Conservation (phyloP, 2,113 vertebrate genomes). For the Hippocampus barbouri region DNA sequence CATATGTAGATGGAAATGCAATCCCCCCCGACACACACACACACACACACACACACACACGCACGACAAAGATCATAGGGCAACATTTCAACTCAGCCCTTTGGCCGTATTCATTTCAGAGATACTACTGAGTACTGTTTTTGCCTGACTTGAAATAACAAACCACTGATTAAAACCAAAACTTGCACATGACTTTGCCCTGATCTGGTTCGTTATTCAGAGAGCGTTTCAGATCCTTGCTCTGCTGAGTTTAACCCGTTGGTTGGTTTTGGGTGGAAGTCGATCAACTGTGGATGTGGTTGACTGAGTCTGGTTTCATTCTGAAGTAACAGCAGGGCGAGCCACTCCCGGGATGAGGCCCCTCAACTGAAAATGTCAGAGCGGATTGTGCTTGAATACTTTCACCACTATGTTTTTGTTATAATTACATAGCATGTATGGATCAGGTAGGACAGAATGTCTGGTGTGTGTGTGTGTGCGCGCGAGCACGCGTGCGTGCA, state of each 20-base stretch:
- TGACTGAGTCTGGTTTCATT: constrained; percentile 50
- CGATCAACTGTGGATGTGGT: constrained; percentile 27
- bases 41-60: not conserved
- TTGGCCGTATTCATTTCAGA: not conserved
- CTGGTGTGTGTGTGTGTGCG: no score
- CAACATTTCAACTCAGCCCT: not conserved
- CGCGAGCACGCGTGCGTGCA: not conserved
- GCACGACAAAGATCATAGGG: not conserved
- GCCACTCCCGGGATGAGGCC: not conserved
- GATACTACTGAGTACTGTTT: not conserved
- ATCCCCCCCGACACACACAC: not conserved
- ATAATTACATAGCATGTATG: not conserved
- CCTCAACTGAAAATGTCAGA: not conserved
- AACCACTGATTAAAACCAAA: not conserved
- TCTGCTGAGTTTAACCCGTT: constrained; percentile 18
- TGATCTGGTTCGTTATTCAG: constrained; percentile 5
- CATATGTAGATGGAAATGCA: not conserved
- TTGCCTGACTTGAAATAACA: not conserved
- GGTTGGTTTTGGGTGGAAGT: constrained; percentile 52
- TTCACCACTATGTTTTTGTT: constrained; percentile 1
- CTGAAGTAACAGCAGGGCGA: constrained; percentile 29
- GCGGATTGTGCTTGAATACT: not conserved
- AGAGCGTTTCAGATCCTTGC: constrained; percentile 27
- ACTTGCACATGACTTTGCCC: not conserved
- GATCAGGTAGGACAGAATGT: not conserved